Evolutionary conservation across 1,140 invertebrate species (phyloP), one percentile per base, ranked within the genome.

Genomic region (Melanaphis sacchari): DNA sequence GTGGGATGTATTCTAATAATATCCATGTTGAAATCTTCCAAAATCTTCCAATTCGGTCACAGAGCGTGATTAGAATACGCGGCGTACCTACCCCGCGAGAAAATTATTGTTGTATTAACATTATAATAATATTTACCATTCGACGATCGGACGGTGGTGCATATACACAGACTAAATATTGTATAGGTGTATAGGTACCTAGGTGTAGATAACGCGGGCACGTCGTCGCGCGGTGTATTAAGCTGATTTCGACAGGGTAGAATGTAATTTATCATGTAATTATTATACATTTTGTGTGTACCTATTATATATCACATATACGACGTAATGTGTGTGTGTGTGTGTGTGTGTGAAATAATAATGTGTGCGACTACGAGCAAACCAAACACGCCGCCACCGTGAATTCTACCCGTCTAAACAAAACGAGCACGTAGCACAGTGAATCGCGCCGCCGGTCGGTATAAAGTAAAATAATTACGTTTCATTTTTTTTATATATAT

Each of bases 231-330:
- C 87, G 46, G 87, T 89, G 46, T 89, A 54, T 36, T 40, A 24
- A 40, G n/a, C n/a, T 38, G 46, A n/a, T 90, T 66, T 41, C 38
- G 31, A 66, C 38, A 40, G 89, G 89, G 91, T 93, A 49, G 38
- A 93, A 93, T 85, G 81, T 93, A 93, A 93, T 93, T 93, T 85
- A 93, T 93, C 81, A 84, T 52, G 22, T 85, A 52, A 76, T 76
- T 76, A 76, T 76, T 76, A n/a, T 76, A 76, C 31, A 76, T n/a
- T 76, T 76, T 76, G 59, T 76, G 59, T 76, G 59, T 76, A 76
- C 59, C 26, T 5, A 81, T 81, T 22, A 40, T 84, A 26, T 49
- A n/a, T 15, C 36, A 46, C 24, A 38, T 49, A 26, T 24, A 40
- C 21, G 40, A 24, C 59, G 59, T 18, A n/a, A 18, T 76, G 31